A percentile compares a stretch with the other conserved stretches of the same genome.
These are phyloP conservation scores for Cremastinae sp. DNA, from an alignment of 2,888 invertebrate genomes.

Conservation along the genomic window DNA sequence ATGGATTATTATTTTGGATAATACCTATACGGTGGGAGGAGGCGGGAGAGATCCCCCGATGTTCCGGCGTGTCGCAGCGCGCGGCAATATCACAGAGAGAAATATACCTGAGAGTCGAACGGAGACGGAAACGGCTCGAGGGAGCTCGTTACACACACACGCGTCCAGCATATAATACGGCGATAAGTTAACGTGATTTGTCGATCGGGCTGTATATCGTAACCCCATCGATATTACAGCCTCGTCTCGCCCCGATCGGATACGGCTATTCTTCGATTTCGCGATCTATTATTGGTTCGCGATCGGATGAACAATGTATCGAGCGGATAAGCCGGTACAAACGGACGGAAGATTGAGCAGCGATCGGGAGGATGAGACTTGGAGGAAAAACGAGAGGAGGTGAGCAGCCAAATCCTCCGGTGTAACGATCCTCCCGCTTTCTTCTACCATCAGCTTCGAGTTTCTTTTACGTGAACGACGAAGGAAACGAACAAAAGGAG, in stretches of 20 bases:
- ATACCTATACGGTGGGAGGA: neutral
- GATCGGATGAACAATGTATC: conserved; percentile 35
- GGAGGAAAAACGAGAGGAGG: conserved; percentile 14
- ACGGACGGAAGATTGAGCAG: conserved; percentile 22
- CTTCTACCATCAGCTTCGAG: too few relatives aligned
- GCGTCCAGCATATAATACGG: conserved; percentile 40
- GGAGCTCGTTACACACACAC: conserved; percentile 54
- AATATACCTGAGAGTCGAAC: neutral
- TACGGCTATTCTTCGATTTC: conserved; percentile 11
- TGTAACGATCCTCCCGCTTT: too few relatives aligned
- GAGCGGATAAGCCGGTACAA: conserved; percentile 31
- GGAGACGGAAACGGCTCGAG: conserved; percentile 41
- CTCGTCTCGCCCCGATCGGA: conserved; percentile 4
- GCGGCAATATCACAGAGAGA: too few relatives aligned
- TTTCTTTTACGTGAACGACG: too few relatives aligned
- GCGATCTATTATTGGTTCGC: conserved; percentile 34
- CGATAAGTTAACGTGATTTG: conserved; percentile 57
- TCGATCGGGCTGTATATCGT: conserved; percentile 13
- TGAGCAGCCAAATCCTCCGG: too few relatives aligned
- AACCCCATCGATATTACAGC: conserved; percentile 9
- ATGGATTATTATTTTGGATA: conserved; percentile 56
- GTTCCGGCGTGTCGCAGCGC: neutral
- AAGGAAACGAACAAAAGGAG: neutral
- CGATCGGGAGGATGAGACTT: neutral
- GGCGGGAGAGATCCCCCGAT: neutral